Percentiles rank a stretch among this genome's conserved stretches.
These are phyloP conservation scores for Zaprionus camerounensis DNA, from an alignment of 1,140 invertebrate species.

Conservation along the genomic window DNA sequence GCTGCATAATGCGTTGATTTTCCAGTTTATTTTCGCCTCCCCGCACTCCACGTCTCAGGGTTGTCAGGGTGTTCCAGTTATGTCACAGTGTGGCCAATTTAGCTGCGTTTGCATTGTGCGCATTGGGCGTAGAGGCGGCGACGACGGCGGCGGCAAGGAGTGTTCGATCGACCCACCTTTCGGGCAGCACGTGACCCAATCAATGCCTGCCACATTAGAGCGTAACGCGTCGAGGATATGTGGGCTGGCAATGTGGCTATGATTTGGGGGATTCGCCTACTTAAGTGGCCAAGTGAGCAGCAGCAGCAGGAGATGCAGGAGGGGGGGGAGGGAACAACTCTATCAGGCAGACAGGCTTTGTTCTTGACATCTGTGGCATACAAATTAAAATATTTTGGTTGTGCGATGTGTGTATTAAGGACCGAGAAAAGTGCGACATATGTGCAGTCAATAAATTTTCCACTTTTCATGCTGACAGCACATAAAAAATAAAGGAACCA, in stretches of 20 bases:
- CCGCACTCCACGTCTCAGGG: not conserved
- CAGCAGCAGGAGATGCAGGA: not conserved
- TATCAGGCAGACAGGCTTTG: slow-evolving; percentile 36
- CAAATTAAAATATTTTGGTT: slow-evolving; percentile 74
- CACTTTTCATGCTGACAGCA: slow-evolving; percentile 75
- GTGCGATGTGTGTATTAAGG: slow-evolving; percentile 40
- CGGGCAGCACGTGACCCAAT: slow-evolving; percentile 66
- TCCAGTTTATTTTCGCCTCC: not conserved
- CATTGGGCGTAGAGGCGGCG: not conserved
- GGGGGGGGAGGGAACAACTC: slow-evolving; percentile 44
- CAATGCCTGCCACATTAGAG: slow-evolving; percentile 64
- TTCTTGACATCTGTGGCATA: slow-evolving; percentile 72
- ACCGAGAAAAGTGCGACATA: slow-evolving; percentile 69
- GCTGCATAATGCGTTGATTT: not conserved
- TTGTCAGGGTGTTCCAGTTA: slow-evolving; percentile 1
- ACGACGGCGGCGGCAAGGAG: not conserved
- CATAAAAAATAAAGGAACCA: slow-evolving; percentile 45
- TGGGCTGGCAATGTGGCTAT: slow-evolving; percentile 11
- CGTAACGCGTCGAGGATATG: slow-evolving; percentile 45
- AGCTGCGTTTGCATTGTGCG: slow-evolving; percentile 3
- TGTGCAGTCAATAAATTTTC: slow-evolving; percentile 81
- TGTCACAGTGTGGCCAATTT: slow-evolving; percentile 10
- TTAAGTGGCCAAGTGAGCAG: slow-evolving; percentile 60
- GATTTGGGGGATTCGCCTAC: slow-evolving; percentile 37
- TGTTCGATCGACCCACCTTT: slow-evolving; percentile 1